Evolutionary conservation across 2,888 invertebrate genomes (phyloP).

Genomic region (Beris chalybata): DNA sequence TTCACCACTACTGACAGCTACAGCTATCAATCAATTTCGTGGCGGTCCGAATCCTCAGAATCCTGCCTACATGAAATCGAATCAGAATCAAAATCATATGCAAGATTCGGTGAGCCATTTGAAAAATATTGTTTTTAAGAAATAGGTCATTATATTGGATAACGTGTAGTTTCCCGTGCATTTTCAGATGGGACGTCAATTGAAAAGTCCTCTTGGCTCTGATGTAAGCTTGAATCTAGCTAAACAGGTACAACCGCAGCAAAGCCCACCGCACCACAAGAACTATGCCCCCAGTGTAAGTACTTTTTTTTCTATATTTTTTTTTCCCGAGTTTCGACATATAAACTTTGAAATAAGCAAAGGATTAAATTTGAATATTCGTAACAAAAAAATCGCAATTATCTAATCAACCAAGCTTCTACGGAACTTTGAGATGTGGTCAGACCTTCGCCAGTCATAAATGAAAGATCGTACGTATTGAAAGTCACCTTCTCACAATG

Average conservation of each 20-base stretch:
- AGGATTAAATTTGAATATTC: no score
- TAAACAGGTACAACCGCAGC: slow-evolving; percentile 56
- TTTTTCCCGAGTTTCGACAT: neutral
- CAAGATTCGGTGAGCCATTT: slow-evolving; percentile 54
- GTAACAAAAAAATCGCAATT: no score
- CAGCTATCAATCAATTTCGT: slow-evolving; percentile 56
- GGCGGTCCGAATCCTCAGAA: slow-evolving; percentile 52
- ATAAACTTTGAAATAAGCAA: neutral
- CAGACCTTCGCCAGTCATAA: no score
- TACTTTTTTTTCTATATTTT: slow-evolving; percentile 33
- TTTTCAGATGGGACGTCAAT: slow-evolving; percentile 53
- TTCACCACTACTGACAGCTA: slow-evolving; percentile 66
- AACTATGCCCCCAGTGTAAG: slow-evolving; percentile 54
- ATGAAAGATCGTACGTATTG: no score
- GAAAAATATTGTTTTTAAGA: no score
- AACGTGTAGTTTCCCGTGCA: no score
- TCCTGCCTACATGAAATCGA: slow-evolving; percentile 52
- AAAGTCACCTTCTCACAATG: no score
- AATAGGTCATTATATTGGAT: no score
- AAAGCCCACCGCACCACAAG: slow-evolving; percentile 57
- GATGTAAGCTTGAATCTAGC: slow-evolving; percentile 55
- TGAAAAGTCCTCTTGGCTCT: slow-evolving; percentile 55
- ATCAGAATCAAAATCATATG: slow-evolving; percentile 54
- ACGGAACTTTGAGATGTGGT: no score
- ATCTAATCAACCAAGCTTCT: no score